Evolutionary conservation across 2,888 invertebrate genomes (phyloP), one percentile per base, ranked within the genome.

Genomic region (Salticus scenicus): DNA sequence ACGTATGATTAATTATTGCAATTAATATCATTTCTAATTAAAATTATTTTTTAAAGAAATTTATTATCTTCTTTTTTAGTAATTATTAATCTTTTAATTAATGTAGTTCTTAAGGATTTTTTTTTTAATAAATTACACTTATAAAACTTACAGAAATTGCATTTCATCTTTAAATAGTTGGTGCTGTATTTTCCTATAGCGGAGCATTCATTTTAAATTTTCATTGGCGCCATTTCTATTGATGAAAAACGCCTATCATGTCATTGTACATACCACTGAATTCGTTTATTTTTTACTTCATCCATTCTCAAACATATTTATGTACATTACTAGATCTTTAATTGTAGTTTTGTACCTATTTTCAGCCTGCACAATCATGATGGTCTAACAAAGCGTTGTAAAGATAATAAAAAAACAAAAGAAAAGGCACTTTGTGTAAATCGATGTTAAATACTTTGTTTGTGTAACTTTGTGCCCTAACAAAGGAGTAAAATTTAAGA

Each of bases 341-440:
- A 28, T 67, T 47, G 57, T 77, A 33, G 27, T 75, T 84, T 42
- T 78, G 73, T 83, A 64, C 31, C 75, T 83, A 76, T 70, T 70
- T 73, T 73, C 57, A 73, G 83, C 83, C 77, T 77, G 83, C 83
- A 84, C 83, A 84, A 84, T 84, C 83, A 82, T 75, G 75, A 37
- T 47, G 27, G 69, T 51, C 27, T 71, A 66, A 33, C 28, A 20
- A 47, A 72, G 27, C 24, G 33, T 57, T 51, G 31, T 70, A 70
- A 41, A 42, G 41, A 42, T 70, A 31, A 24, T 57, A 70, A 37
- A 47, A 12, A 47, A 47, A 47, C 17, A 47, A 47, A 47, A 17
- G n/a, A 17, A 47, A 17, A 47, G 42, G 10, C 42, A 17, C 28
- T 70, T 28, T 70, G 31, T 28, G 42, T 70, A 42, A 14, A 20